Evolutionary conservation across 1,140 invertebrate genomes (phyloP).

Genomic region (Nephotettix cincticeps): DNA sequence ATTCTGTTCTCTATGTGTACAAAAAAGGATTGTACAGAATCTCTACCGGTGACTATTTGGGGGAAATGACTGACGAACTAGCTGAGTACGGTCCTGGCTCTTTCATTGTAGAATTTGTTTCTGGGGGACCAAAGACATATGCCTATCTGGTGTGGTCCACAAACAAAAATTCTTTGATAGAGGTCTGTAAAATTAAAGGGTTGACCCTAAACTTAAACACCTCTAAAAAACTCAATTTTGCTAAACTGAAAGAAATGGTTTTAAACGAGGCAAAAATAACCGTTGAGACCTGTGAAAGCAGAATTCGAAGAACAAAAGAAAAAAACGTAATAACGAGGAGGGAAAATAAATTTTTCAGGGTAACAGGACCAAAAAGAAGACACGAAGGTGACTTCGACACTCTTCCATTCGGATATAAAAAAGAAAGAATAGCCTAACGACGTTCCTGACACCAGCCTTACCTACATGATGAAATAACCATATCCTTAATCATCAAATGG

Average conservation of each 20-base stretch:
- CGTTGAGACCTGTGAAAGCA: background rate
- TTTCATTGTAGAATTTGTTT: slow-evolving; percentile 41
- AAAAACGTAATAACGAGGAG: background rate
- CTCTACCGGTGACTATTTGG: slow-evolving; percentile 36
- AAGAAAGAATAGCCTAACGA: background rate
- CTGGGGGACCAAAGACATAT: slow-evolving; percentile 44
- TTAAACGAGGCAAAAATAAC: background rate
- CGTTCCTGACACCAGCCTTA: background rate
- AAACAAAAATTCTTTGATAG: background rate
- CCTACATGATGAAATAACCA: too few relatives aligned
- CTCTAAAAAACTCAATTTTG: slow-evolving; percentile 35
- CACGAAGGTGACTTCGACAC: background rate
- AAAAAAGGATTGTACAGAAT: slow-evolving; percentile 30
- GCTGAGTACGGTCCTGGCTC: slow-evolving; percentile 40
- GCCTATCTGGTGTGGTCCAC: slow-evolving; percentile 30
- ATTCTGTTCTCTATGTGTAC: slow-evolving; percentile 42
- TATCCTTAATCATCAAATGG: too few relatives aligned
- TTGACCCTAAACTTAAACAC: slow-evolving; percentile 36
- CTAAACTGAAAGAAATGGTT: slow-evolving; percentile 31
- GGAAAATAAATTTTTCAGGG: background rate
- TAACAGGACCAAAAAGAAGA: slow-evolving; percentile 5
- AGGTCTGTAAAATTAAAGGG: slow-evolving; percentile 38
- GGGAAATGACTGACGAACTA: too few relatives aligned
- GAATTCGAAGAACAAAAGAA: background rate
- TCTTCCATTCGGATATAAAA: background rate